These are phyloP conservation scores for Rhinoptilus africanus DNA, from an alignment of 2,113 vertebrate genomes.

Conservation along the genomic window DNA sequence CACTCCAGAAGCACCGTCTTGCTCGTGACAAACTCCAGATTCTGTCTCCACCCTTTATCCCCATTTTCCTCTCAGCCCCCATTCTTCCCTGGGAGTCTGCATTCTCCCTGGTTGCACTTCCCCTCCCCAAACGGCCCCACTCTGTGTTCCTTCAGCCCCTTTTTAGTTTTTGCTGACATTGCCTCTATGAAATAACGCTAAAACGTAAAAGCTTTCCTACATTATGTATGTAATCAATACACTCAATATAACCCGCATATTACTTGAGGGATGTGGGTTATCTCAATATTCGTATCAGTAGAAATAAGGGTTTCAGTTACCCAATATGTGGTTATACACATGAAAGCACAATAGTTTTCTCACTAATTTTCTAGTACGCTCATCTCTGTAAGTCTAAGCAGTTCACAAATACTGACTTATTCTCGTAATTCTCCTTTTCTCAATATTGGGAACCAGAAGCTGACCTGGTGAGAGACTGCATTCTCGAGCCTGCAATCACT, in stretches of 20 bases:
- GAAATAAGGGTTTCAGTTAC: background rate
- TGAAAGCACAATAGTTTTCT: background rate
- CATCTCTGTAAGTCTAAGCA: background rate
- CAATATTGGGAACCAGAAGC: background rate
- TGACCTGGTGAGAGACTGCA: background rate
- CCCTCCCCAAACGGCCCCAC: background rate
- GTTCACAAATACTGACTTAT: background rate
- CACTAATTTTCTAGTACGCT: background rate
- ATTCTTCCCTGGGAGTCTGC: background rate
- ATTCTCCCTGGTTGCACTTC: background rate
- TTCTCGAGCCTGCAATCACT: background rate
- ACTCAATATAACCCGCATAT: background rate
- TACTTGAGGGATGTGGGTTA: background rate
- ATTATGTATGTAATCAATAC: background rate
- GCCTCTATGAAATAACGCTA: background rate
- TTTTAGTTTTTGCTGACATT: background rate
- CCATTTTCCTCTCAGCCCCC: background rate
- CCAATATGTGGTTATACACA: background rate
- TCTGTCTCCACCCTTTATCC: background rate
- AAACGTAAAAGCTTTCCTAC: background rate
- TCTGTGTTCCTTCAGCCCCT: background rate
- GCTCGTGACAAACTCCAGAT: background rate
- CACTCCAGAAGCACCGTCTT: background rate
- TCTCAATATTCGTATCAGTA: accelerated
- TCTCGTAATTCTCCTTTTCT: background rate